phyloP scores from a whole-genome alignment of 2,888 invertebrate species.

The Phymatocera aterrima region DNA sequence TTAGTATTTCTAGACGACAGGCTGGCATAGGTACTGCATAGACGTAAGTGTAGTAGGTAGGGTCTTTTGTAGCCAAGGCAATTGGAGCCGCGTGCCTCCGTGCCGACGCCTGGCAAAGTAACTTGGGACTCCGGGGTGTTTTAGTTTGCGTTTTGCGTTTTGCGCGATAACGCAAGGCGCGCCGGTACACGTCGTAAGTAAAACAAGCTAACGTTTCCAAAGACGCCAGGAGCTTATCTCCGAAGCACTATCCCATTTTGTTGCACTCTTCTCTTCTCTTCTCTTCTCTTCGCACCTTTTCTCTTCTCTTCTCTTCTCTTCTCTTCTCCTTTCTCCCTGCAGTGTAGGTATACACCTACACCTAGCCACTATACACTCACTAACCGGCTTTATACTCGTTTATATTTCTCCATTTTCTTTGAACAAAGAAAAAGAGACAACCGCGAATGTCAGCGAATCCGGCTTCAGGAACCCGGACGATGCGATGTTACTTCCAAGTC shows the following conservation, averaged over 20 bases:
- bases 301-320: too few species aligned
- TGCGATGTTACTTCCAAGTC: background rate
- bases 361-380: background rate
- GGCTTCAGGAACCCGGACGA: background rate
- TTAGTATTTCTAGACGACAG: background rate
- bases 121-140: slow-evolving; percentile 14
- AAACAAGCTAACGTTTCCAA: slow-evolving; percentile 15
- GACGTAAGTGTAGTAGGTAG: background rate
- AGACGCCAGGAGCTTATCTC: slow-evolving; percentile 29
- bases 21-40: too few species aligned
- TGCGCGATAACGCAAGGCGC: background rate
- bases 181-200: slow-evolving; percentile 15
- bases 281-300: background rate
- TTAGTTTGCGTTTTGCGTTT: slow-evolving; percentile 36
- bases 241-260: slow-evolving; percentile 37
- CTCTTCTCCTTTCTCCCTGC: too few species aligned
- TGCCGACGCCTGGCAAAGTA: slow-evolving; percentile 12
- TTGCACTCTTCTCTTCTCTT: background rate
- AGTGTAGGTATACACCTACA: background rate
- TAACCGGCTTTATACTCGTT: background rate
- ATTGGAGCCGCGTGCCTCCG: slow-evolving; percentile 24
- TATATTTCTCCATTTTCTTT: background rate
- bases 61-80: slow-evolving; percentile 29
- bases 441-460: background rate
- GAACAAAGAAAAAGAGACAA: background rate